Percentiles rank a stretch among this genome's conserved stretches.
Evolutionary conservation across 37 sponge, comb jelly and placozoan species (phyloP).

Genomic region (Aplysina aerophoba): DNA sequence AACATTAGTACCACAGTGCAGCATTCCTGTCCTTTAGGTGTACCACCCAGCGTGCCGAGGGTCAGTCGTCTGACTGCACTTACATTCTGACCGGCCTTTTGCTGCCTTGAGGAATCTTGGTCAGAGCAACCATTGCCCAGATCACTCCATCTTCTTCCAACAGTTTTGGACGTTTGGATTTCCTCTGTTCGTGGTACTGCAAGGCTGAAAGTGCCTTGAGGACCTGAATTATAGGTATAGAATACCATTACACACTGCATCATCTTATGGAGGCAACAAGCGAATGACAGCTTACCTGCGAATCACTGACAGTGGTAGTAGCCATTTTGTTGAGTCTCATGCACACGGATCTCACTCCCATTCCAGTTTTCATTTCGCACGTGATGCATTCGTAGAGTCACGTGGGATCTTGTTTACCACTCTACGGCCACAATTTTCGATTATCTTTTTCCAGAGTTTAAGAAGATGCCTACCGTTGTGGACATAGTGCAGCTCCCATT

Average conservation of each 20-base stretch:
- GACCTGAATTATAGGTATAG: constrained; percentile 30
- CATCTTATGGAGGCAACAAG: no score
- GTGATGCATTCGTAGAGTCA: no score
- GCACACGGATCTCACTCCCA: no score
- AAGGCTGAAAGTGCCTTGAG: constrained; percentile 63
- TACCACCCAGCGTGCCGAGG: not conserved
- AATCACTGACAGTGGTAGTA: no score
- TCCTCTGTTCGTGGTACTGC: constrained; percentile 50
- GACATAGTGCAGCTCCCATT: constrained; percentile 24
- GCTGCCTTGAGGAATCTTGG: constrained; percentile 68
- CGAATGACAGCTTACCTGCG: no score
- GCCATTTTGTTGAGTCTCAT: no score
- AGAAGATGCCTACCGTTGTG: not conserved
- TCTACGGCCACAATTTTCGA: no score
- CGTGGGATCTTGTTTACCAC: no score
- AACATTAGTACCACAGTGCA: not conserved
- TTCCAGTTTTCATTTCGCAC: no score
- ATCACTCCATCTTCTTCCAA: constrained; percentile 54
- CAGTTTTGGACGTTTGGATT: constrained; percentile 43
- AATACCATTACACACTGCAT: no score
- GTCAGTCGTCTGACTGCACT: not conserved
- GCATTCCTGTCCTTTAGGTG: no score
- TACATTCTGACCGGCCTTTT: constrained; percentile 64
- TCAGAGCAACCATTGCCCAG: constrained; percentile 58
- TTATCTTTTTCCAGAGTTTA: no score